phyloP scores from a whole-genome alignment of 1,140 invertebrate genomes.

The Drosophila yakuba region DNA sequence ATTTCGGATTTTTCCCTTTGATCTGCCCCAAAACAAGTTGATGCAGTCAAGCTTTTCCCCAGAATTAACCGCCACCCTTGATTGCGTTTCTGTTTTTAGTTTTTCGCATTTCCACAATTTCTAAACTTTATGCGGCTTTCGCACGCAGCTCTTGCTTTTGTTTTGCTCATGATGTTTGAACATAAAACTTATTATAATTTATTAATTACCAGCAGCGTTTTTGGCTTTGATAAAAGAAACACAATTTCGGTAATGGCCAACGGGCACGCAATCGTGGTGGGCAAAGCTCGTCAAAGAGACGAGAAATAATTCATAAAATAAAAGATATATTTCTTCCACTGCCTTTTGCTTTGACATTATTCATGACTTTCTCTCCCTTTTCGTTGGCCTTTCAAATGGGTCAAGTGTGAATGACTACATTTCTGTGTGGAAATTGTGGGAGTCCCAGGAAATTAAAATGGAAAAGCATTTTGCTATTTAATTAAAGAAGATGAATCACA shows the following conservation, averaged over 20 bases:
- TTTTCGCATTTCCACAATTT: constrained; percentile 30
- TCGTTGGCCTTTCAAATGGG: constrained; percentile 50
- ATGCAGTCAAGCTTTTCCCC: constrained; percentile 1
- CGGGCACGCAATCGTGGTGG: constrained; percentile 52
- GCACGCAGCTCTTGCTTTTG: constrained; percentile 46
- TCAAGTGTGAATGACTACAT: constrained; percentile 63
- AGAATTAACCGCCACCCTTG: constrained; percentile 16
- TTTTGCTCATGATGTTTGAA: constrained; percentile 38
- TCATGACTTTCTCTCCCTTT: constrained; percentile 36
- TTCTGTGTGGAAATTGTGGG: constrained; percentile 39
- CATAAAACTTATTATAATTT: constrained; percentile 69
- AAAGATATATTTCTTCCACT: constrained; percentile 39
- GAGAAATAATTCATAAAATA: constrained; percentile 29
- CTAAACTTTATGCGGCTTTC: constrained; percentile 47
- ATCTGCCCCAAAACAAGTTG: constrained; percentile 9
- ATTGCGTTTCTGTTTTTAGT: constrained; percentile 30
- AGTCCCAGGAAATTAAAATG: constrained; percentile 9
- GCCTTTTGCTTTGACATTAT: constrained; percentile 63
- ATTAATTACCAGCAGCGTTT: constrained; percentile 60
- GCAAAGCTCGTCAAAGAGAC: constrained; percentile 3
- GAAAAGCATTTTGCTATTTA: constrained; percentile 6
- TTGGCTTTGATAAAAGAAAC: constrained; percentile 39
- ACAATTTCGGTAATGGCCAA: constrained; percentile 54
- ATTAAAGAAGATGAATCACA: background rate
- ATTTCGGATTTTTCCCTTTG: constrained; percentile 1